A percentile compares a stretch with the other conserved stretches of the same genome.
Conservation (phyloP, 92 coral and sea anemone genomes). For the Heteractis magnifica region DNA sequence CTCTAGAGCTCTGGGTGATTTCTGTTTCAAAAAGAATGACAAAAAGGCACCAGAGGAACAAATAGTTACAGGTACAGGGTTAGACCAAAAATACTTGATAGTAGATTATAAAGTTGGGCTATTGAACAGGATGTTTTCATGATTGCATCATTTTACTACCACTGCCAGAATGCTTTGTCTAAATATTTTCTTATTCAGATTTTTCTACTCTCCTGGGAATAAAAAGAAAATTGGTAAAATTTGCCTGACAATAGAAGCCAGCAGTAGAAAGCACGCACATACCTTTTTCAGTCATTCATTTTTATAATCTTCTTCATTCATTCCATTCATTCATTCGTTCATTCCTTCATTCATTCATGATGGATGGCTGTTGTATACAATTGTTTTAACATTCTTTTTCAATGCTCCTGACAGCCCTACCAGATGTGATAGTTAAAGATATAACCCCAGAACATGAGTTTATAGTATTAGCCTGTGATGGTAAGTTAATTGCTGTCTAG, state of each 20-base stretch:
- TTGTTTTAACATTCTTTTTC: not conserved
- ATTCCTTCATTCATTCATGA: not conserved
- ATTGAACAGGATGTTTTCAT: too few relatives aligned
- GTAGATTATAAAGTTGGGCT: too few relatives aligned
- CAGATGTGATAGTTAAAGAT: constrained; percentile 90
- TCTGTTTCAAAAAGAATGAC: constrained; percentile 97
- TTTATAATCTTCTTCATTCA: not conserved
- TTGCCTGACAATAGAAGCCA: too few relatives aligned
- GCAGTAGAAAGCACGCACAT: too few relatives aligned
- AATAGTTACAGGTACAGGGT: constrained; percentile 87
- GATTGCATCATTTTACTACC: too few relatives aligned
- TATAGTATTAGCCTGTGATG: constrained; percentile 94
- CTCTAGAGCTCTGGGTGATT: constrained; percentile 98
- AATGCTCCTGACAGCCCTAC: constrained; percentile 64
- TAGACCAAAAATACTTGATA: too few relatives aligned
- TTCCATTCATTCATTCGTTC: not conserved
- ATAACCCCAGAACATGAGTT: constrained; percentile 93
- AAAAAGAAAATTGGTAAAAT: too few relatives aligned
- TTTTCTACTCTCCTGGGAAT: too few relatives aligned
- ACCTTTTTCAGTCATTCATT: too few relatives aligned
- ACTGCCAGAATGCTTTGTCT: too few relatives aligned
- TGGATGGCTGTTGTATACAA: not conserved
- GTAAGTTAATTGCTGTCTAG: constrained; percentile 47
- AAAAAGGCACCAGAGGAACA: constrained; percentile 94
- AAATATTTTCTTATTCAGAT: too few relatives aligned